Percentiles rank a stretch among this genome's conserved stretches.
Conservation (phyloP, 2,113 vertebrate species). For the Pedetes capensis region DNA sequence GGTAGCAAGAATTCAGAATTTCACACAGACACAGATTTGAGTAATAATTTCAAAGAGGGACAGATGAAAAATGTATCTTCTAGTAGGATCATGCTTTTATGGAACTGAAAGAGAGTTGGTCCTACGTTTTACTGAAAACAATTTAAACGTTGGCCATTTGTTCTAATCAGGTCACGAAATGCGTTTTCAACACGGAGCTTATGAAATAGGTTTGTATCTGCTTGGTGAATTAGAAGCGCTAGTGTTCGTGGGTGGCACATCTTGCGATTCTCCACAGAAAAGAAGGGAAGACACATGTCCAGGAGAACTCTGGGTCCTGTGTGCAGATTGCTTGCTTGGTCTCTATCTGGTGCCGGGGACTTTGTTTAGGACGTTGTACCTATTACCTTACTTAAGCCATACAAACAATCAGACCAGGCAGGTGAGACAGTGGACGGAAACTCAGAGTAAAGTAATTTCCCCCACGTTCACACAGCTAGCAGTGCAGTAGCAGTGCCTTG, state of each 20-base stretch:
- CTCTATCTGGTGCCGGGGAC: neutral
- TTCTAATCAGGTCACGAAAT: neutral
- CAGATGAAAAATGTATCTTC: neutral
- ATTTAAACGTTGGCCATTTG: neutral
- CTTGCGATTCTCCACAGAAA: neutral
- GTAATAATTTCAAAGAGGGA: neutral
- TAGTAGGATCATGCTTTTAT: neutral
- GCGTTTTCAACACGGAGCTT: neutral
- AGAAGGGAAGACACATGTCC: too few relatives aligned
- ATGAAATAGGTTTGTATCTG: neutral
- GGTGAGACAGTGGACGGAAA: neutral
- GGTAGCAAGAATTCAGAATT: conserved; percentile 3
- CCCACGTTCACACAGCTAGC: neutral
- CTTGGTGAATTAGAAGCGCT: neutral
- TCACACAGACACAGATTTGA: neutral
- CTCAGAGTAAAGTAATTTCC: neutral
- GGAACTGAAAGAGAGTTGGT: conserved; percentile 2
- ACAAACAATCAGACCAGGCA: neutral
- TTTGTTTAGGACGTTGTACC: neutral
- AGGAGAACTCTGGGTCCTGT: neutral
- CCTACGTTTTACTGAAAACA: conserved; percentile 16
- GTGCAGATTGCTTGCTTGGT: neutral
- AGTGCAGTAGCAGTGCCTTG: neutral
- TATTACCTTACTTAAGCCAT: neutral
- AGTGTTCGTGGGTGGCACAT: neutral